Base-by-base conservation (phyloP, 2,797 vertebrate genomes). In the Parotocinclus haroldoi region DNA sequence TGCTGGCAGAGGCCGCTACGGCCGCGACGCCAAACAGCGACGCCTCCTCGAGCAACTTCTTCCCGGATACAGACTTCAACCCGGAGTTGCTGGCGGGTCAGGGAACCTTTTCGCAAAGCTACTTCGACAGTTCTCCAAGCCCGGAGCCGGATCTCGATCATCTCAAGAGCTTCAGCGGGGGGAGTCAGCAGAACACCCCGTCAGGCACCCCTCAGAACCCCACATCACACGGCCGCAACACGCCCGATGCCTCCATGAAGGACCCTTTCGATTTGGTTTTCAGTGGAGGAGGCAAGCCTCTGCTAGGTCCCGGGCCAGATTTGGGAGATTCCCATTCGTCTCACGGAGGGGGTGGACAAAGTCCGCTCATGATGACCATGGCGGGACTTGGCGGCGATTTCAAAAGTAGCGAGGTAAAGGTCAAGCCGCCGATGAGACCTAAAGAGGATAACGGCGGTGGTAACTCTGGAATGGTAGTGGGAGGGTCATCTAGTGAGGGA, bases 81-180 rank as follows among this genome's bases (percentile, higher is more conserved):
- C 92, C 94, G 13, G 96, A 99, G 77, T 86, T 98, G 60, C 84
- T 98, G 48, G 87, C 87, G 50, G 92, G 92, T 48, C 94, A 95
- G 80, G 89, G 90, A 58, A 57, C 82, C 17, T 98, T 98, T 84
- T 84, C 93, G 63, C 93, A 93, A 81, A 91, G 87, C 58, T 96
- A 95, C 79, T 98, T 98, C 79, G 96, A 95, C 42, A 97, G 94
- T 80, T 97, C 96, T 71, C 94, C 95, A 76, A 96, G 96, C 55
- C 93, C 94, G 12, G 96, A 98, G 77, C 93, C 93, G 65, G 96
- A 98, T 81, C 87, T 95, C 7, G 97, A 98, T 60, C 91, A 96
- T 66, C 93, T 94, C 72, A 98, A 97, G 82, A 89, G 94, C 53
- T 98, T 98, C 82, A 94, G 80, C 72, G 95, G 83, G 82, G 87